Conservation (phyloP, 2,888 invertebrate species). For the Pyrocoelia pectoralis region DNA sequence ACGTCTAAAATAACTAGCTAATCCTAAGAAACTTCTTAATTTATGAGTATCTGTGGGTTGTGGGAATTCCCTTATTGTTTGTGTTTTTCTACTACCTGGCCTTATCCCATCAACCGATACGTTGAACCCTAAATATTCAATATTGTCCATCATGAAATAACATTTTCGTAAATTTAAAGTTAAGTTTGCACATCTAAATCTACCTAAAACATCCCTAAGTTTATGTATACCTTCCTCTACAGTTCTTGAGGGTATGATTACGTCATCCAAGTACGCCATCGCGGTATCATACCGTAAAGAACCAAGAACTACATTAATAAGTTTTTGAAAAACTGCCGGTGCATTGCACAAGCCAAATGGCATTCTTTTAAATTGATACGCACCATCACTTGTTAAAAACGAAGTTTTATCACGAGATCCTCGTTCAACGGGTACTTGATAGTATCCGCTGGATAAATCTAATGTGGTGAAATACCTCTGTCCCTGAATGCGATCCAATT, state of each 20-base stretch:
- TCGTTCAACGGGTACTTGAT: constrained; percentile 46
- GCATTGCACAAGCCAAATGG: constrained; percentile 47
- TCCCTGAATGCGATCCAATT: constrained; percentile 40
- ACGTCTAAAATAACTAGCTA: constrained; percentile 40
- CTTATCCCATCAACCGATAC: constrained; percentile 41
- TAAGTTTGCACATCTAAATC: not conserved
- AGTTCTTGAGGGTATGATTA: not conserved
- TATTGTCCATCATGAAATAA: constrained; percentile 41
- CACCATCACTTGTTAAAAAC: constrained; percentile 47
- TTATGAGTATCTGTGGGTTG: constrained; percentile 6
- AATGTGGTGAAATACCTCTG: constrained; percentile 44
- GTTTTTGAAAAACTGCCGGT: constrained; percentile 43
- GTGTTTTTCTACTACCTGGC: constrained; percentile 5
- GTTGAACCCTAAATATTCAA: constrained; percentile 50
- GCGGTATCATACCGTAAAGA: not conserved
- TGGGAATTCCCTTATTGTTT: constrained; percentile 2
- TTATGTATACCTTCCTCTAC: not conserved
- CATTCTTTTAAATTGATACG: constrained; percentile 48
- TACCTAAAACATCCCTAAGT: not conserved
- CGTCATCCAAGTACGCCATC: constrained; percentile 8
- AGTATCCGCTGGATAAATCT: constrained; percentile 47
- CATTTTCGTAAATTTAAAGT: constrained; percentile 35
- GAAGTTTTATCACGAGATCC: constrained; percentile 45
- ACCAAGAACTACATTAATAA: not conserved
- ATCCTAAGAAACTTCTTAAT: constrained; percentile 39